These are phyloP conservation scores for Monarcha castaneiventris DNA, from an alignment of 2,113 vertebrate genomes.

Conservation along the genomic window DNA sequence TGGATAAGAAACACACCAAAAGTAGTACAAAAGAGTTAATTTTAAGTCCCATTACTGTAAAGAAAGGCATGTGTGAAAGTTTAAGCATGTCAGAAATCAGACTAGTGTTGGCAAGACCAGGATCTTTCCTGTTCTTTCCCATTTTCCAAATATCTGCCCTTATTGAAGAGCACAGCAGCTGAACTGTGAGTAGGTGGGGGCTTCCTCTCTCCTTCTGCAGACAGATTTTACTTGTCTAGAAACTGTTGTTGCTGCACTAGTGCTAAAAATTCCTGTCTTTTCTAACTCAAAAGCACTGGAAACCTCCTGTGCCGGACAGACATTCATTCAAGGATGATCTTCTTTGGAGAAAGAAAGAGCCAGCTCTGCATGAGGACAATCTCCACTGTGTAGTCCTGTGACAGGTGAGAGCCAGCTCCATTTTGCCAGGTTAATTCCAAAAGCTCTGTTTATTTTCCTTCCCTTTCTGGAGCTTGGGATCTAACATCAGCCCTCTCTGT, in stretches of 20 bases:
- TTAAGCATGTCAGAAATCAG: not conserved
- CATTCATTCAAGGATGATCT: not conserved
- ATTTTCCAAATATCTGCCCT: not conserved
- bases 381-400: not conserved
- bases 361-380: fast-evolving
- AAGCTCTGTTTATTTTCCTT: not conserved
- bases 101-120: not conserved
- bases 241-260: not conserved
- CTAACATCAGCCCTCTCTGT: not conserved
- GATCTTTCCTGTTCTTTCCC: not conserved
- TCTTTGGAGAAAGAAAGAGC: not conserved
- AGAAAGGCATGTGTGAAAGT: not conserved
- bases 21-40: not conserved
- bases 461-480: not conserved
- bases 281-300: not conserved
- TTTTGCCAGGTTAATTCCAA: constrained; percentile 6
- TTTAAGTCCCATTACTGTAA: not conserved
- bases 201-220: not conserved
- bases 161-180: not conserved
- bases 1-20: not conserved
- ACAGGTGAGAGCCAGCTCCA: not conserved
- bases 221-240: not conserved
- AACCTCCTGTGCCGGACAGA: not conserved
- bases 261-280: not conserved
- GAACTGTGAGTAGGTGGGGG: not conserved